Evolutionary conservation across 2,113 vertebrate species (phyloP), one percentile per base, ranked within the genome.

Genomic region (Sinocyclocheilus anophthalmus): DNA sequence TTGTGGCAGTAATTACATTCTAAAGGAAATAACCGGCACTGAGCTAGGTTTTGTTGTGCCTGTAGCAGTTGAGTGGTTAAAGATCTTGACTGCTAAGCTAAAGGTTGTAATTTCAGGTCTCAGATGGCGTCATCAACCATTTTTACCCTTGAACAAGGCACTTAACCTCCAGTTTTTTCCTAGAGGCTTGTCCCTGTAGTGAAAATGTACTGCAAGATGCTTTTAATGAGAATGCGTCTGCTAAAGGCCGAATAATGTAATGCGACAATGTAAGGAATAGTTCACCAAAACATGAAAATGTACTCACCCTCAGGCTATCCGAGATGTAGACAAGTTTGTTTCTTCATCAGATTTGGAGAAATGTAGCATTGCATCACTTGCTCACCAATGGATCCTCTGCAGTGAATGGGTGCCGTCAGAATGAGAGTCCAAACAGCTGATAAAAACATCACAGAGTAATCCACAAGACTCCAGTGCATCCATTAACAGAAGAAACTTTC

Each of bases 31-130:
- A 50, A 76, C 12, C 72, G 50, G 72, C 48, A 18, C n/a, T 1
- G 24, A 16, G 75, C 3, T 48, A 16, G 75, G 5, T 50, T 39
- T 61, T 45, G 20, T 42, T 80, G 37, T 26, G 22, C 20, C 0
- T 12, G n/a, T 45, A 61, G 12, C 18, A 24, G n/a, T 4, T 61
- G 30, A 59, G 55, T 39, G 20, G 50, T 22, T 59, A 33, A 13
- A 78, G 50, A 78, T 78, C 26, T 78, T 59, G 26, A 57, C 16
- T 78, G 18, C 26, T 37, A 37, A 5, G 30, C 13, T 26, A 81
- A 45, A 81, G 59, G 61, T 67, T 67, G 61, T 81, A 67, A 30
- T 67, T 42, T 48, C 39, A 30, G 22, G 79, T 81, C 59, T 14
- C 61, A 50, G 61, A 30, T 81, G 79, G 42, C 1, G 13, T 65